Conservation (phyloP, 2,797 vertebrate genomes). For the Lophius americanus region DNA sequence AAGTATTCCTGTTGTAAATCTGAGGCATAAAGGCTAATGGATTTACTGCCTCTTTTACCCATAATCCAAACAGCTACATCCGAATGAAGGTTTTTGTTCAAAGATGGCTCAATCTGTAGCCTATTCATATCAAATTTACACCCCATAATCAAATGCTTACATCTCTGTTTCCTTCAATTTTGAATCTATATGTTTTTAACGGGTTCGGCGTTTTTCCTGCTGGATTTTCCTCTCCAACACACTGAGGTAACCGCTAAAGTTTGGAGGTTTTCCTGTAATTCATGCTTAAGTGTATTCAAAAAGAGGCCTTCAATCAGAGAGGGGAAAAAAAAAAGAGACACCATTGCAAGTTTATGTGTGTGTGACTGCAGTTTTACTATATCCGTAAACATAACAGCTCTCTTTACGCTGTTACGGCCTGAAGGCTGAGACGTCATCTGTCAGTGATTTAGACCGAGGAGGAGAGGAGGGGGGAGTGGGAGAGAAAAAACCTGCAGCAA, state of each 20-base stretch:
- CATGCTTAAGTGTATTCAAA: conserved; percentile 23
- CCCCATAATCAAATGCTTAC: conserved; percentile 29
- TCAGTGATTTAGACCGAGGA: conserved; percentile 27
- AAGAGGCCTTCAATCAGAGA: neutral
- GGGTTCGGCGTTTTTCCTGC: conserved; percentile 6
- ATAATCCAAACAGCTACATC: conserved; percentile 7
- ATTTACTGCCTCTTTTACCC: conserved; percentile 38
- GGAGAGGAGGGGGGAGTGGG: neutral
- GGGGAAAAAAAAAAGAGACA: neutral
- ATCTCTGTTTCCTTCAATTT: conserved; percentile 40
- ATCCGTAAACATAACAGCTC: conserved; percentile 41
- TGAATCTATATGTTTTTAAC: conserved; percentile 18
- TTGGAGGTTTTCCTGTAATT: conserved; percentile 15
- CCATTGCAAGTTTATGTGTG: neutral
- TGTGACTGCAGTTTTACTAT: conserved; percentile 23
- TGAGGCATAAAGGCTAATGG: conserved; percentile 29
- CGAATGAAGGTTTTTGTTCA: conserved; percentile 9
- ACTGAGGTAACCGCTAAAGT: conserved; percentile 15
- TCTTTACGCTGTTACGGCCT: conserved; percentile 20
- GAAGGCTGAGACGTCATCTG: conserved; percentile 17
- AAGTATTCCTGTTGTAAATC: conserved; percentile 33
- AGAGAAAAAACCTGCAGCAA: neutral
- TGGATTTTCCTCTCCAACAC: conserved; percentile 13
- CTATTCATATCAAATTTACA: too few relatives aligned
- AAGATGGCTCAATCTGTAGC: conserved; percentile 7